A percentile compares a stretch with the other conserved stretches of the same genome.
These are phyloP conservation scores for Oceanites oceanicus DNA, from an alignment of 2,113 vertebrate species.

Conservation along the genomic window DNA sequence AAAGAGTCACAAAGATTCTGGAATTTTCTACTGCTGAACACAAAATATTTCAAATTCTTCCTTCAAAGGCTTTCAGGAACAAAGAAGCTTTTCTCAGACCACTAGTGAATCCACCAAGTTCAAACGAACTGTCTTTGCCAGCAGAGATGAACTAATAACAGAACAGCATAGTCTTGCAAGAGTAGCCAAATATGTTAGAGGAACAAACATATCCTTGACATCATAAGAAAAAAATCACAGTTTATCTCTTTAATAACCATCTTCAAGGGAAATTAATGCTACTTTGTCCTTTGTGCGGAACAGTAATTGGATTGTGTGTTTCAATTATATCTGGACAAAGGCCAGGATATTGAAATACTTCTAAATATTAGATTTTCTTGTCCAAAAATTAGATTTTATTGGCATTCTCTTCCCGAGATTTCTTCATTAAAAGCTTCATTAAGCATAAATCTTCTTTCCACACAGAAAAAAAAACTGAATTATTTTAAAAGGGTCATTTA, in stretches of 20 bases:
- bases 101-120: conserved; percentile 63
- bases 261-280: conserved; percentile 81
- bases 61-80: conserved; percentile 77
- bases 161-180: conserved; percentile 66
- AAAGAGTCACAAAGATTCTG: conserved; percentile 54
- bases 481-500: conserved; percentile 75
- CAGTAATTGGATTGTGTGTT: conserved; percentile 83
- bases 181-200: conserved; percentile 69
- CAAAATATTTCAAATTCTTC: conserved; percentile 62
- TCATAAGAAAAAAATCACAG: conserved; percentile 76
- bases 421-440: conserved; percentile 84
- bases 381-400: conserved; percentile 84
- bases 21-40: conserved; percentile 55
- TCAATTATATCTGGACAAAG: conserved; percentile 84
- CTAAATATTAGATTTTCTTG: conserved; percentile 82
- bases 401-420: conserved; percentile 79
- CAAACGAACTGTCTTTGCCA: conserved; percentile 70
- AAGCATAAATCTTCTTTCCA: conserved; percentile 78
- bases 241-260: conserved; percentile 82
- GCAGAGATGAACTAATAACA: conserved; percentile 76
- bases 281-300: conserved; percentile 80
- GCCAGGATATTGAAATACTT: conserved; percentile 83
- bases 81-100: conserved; percentile 75
- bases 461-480: conserved; percentile 71
- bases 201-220: conserved; percentile 80